Base-by-base conservation (phyloP, 1,140 invertebrate species). In the Temnothorax curvispinosus region DNA sequence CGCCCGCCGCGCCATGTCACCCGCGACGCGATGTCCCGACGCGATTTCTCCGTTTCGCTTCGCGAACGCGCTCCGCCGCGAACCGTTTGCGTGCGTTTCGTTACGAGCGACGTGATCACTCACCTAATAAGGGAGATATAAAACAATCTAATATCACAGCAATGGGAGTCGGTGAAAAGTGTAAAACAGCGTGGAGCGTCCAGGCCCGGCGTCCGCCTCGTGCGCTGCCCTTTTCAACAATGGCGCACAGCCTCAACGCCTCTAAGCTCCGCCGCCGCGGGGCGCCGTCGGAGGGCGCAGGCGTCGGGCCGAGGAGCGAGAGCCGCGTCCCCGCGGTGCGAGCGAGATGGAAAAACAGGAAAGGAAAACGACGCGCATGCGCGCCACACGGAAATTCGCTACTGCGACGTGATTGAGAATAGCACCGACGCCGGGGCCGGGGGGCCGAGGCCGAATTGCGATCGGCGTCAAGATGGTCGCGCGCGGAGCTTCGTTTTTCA, bases 61-160 rank as follows among this genome's bases (percentile, higher is more conserved):
- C 27, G 27, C 27, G 27, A 1, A 27, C 27, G 27, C 27, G 27
- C 27, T 27, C 27, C 27, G 27, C 27, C 27, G 27, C 27, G 27
- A 27, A 27, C 27, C 27, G 27, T 27, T 27, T 1, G 27, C 27
- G 27, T 27, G 27, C 27, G 27, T 27, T 27, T 27, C 27, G 27
- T 27, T 54, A 72, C 65, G 5, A 62, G 9, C 54, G 62, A 60
- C 56, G 5, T 82, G 72, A 6, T 75, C 87, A 94, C 94, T 94
- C 92, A 95, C 94, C 94, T 93, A 86, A 76, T 85, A 89, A 62
- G 87, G 86, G 76, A 69, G 76, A 81, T 92, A 93, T 89, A 92
- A 90, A 93, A 92, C 86, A 91, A 91, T 89, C 91, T 91, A 93
- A 93, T 94, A 95, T 94, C 94, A 94, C 94, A 94, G 93, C 82